Base-by-base conservation (phyloP, 2,888 invertebrate genomes). In the Corythucha ciliata region DNA sequence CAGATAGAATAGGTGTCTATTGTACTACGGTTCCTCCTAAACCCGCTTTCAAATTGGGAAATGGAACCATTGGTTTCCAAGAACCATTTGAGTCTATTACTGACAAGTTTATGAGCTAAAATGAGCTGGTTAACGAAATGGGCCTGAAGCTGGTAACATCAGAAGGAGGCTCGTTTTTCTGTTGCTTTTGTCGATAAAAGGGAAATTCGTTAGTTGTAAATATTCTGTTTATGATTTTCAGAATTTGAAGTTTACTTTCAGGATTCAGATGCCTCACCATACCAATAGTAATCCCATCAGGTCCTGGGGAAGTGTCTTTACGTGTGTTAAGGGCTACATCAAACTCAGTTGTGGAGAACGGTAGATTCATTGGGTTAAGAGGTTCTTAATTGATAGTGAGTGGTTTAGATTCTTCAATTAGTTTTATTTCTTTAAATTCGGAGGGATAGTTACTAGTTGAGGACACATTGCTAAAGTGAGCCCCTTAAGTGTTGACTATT, bases 1-100 rank as follows among this genome's bases (percentile, higher is more conserved):
- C 84, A 87, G 0, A 92, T 92, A 70, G 91, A 93, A 65, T 91
- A 83, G 0, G 77, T 6, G 72, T 92, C 12, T 5, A 33, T 33
- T 4, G 33, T 33, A 18, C 33, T 33, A 18, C 33, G 33, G 14
- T 18, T 33, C 18, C 18, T 33, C 33, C 33, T 14, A 18, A 33
- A 33, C 18, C 33, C 33, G 18, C 8, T 33, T 33, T 33, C 14
- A 5, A 16, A 18, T 4, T 14, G 8, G 3, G 33, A 18, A 5
- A 33, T 5, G 33, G 14, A 18, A 33, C 14, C 14, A 5, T 33
- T 33, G 14, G 33, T 16, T 33, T 33, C 33, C 5, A 33, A 18
- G 33, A 33, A 33, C 33, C 33, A 33, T 33, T 16, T 16, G 3
- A 33, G 33, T 33, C 33, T 33, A 16, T 33, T 14, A 5, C 14